Evolutionary conservation across 1,140 invertebrate species (phyloP).

Genomic region (Pogonomyrmex barbatus): DNA sequence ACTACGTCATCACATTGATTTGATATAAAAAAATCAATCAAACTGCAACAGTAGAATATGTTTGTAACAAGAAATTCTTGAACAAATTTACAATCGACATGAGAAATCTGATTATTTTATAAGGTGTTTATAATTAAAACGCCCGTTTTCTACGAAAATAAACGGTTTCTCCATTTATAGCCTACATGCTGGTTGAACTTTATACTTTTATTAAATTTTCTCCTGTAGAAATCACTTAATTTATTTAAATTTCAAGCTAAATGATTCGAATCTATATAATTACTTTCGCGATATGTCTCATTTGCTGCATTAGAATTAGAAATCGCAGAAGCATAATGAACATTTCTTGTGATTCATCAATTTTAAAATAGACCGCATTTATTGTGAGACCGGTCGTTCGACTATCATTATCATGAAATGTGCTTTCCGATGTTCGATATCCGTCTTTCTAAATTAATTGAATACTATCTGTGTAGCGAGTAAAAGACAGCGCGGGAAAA

Average conservation of each 20-base stretch:
- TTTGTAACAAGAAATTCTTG: neutral
- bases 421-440: neutral
- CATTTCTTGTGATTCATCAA: neutral
- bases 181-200: no score
- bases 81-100: neutral
- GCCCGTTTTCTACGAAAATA: neutral
- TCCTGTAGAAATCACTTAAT: no score
- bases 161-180: no score
- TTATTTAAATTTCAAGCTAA: neutral
- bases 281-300: neutral
- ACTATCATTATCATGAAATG: neutral
- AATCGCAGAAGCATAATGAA: neutral
- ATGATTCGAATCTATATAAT: conserved; percentile 3
- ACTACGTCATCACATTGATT: conserved; percentile 20
- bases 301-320: neutral
- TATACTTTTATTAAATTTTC: no score
- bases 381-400: neutral
- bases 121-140: neutral
- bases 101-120: neutral
- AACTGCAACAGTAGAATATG: neutral
- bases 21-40: conserved; percentile 3
- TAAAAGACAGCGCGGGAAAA: neutral
- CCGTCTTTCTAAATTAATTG: conserved; percentile 31
- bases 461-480: no score
- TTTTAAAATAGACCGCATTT: neutral